Evolutionary conservation across 2,888 invertebrate genomes (phyloP).

Genomic region (Cryptosula pallasiana): DNA sequence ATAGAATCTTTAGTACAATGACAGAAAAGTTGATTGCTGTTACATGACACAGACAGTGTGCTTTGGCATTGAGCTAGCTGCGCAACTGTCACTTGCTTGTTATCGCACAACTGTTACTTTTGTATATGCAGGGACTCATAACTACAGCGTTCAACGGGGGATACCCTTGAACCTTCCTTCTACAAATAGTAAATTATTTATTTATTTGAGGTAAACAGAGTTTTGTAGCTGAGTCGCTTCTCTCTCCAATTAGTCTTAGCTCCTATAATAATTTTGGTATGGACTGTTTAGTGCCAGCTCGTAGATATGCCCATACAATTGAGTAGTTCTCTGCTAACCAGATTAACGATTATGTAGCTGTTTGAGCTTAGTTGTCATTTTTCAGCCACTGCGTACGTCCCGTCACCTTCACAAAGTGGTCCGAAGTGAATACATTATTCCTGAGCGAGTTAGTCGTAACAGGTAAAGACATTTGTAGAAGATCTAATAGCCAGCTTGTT

Average conservation of each 20-base stretch:
- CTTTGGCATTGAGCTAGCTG: too few relatives aligned
- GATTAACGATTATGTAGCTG: conserved; percentile 19
- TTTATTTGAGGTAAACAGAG: conserved; percentile 22
- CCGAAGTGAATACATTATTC: conserved; percentile 7
- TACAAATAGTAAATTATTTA: conserved; percentile 15
- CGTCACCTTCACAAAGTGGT: conserved; percentile 18
- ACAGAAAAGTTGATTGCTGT: background rate
- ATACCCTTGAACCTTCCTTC: background rate
- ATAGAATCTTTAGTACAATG: too few relatives aligned
- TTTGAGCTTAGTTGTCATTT: conserved; percentile 23
- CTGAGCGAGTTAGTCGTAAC: conserved; percentile 15
- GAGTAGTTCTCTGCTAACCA: conserved; percentile 11
- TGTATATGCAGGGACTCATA: conserved; percentile 23
- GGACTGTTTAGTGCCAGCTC: background rate
- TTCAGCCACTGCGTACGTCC: conserved; percentile 18
- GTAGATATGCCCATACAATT: conserved; percentile 15
- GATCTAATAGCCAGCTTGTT: background rate
- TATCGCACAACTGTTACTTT: background rate
- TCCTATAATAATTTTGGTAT: conserved; percentile 22
- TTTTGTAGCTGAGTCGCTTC: conserved; percentile 17
- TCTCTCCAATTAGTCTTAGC: conserved; percentile 19
- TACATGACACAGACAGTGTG: too few relatives aligned
- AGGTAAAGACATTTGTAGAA: conserved; percentile 14
- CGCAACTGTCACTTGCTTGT: background rate
- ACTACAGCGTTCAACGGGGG: conserved; percentile 24